Evolutionary conservation across 37 sponge, comb jelly and placozoan genomes (phyloP), one percentile per base, ranked within the genome.

Genomic region (Oopsacas minuta): DNA sequence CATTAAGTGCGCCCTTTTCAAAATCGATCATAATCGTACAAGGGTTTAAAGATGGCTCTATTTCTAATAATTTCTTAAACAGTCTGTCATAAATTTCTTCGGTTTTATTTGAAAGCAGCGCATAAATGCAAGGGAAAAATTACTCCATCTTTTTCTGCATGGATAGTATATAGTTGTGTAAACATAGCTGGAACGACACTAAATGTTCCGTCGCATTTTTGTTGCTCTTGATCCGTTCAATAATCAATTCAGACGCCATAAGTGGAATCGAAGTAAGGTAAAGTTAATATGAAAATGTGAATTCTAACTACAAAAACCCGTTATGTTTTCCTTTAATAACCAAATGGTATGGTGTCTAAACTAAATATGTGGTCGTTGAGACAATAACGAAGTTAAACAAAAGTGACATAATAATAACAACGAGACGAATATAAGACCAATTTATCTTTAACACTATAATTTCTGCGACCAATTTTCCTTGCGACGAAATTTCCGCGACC

Each of bases 191-290:
- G 75, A 25, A 61, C 75, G 28, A 61, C 75, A 32, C 30, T 61
- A n/a, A 61, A 61, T 25, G 75, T 61, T 25, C 75, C 75, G 75
- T 61, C 75, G 49, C 49, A 42, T 42, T 42, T 42, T 42, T 42
- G 49, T 42, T 42, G 49, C 49, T 42, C 49, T 42, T 42, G 49
- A 42, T 42, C 15, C 49, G 8, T 42, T 42, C 49, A 42, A 42
- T 42, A 8, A 42, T 8, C 15, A 42, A 42, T 42, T 42, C 49
- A 42, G 49, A 42, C 12, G 49, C 49, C 49, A 42, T 42, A 17
- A 42, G 49, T 17, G 49, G 15, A 42, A 42, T 15, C n/a, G n/a
- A n/a, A n/a, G n/a, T n/a, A n/a, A n/a, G n/a, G n/a, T n/a, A n/a
- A 42, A 42, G 49, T 42, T 15, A 42, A 42, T 17, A 42, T 15